These are phyloP conservation scores for Thermophis baileyi DNA, from an alignment of 2,113 vertebrate genomes.

Conservation along the genomic window DNA sequence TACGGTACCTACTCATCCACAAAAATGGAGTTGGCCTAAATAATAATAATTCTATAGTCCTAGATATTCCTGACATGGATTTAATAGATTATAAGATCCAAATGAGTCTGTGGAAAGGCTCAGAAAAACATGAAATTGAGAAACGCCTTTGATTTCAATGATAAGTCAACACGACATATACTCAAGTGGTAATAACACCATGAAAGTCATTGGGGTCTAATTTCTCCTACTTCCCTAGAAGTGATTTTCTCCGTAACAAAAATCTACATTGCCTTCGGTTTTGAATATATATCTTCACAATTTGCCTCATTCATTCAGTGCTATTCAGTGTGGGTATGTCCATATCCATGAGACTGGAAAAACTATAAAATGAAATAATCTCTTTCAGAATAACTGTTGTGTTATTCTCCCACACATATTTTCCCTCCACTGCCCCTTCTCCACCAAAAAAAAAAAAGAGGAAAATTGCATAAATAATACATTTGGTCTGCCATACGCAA, in stretches of 20 bases:
- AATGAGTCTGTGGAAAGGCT: constrained; percentile 62
- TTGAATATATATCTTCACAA: constrained; percentile 64
- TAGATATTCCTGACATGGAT: constrained; percentile 50
- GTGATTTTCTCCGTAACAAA: constrained; percentile 10
- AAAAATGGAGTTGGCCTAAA: neutral
- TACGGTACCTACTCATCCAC: neutral
- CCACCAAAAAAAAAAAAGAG: constrained; percentile 69
- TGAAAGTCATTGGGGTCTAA: constrained; percentile 59
- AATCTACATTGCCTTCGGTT: constrained; percentile 71
- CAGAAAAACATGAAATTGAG: constrained; percentile 48
- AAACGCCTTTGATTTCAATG: constrained; percentile 48
- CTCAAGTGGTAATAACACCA: constrained; percentile 63
- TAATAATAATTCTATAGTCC: constrained; percentile 37
- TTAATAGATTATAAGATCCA: constrained; percentile 47
- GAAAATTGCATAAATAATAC: constrained; percentile 84
- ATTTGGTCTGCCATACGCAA: constrained; percentile 75
- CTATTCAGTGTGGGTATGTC: constrained; percentile 73
- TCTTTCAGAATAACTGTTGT: constrained; percentile 51
- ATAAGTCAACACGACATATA: constrained; percentile 53
- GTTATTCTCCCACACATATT: neutral
- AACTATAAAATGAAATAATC: constrained; percentile 77
- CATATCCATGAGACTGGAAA: constrained; percentile 75
- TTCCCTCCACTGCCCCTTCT: neutral
- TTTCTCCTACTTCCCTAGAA: constrained; percentile 35
- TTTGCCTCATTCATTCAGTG: constrained; percentile 57